Percentiles rank a stretch among this genome's conserved stretches.
Evolutionary conservation across 2,797 vertebrate genomes (phyloP).

Genomic region (Phalloptychus januarius): DNA sequence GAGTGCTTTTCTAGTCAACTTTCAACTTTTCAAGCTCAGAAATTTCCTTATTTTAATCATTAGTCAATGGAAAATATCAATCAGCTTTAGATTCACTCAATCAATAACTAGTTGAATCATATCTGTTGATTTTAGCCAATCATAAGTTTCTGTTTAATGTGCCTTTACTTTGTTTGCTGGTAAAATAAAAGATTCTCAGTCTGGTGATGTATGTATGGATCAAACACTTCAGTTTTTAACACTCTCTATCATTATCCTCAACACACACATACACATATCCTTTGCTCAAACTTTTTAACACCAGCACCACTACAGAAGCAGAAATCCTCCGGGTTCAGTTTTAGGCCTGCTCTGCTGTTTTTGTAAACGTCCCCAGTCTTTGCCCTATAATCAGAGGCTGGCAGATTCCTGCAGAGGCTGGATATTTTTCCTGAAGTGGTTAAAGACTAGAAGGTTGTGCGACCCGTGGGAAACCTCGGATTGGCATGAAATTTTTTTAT

Average conservation of each 20-base stretch:
- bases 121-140: not conserved
- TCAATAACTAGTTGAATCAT: not conserved
- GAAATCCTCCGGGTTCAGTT: constrained; percentile 41
- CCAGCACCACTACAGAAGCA: constrained; percentile 38
- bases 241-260: constrained; percentile 67
- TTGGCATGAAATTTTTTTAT: not conserved
- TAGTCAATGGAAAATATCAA: not conserved
- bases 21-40: not conserved
- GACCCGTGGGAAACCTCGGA: not conserved
- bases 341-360: constrained; percentile 52
- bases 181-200: constrained; percentile 22
- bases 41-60: not conserved
- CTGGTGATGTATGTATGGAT: constrained; percentile 39
- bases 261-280: constrained; percentile 22
- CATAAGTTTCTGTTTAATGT: not conserved
- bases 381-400: constrained; percentile 5
- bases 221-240: constrained; percentile 57
- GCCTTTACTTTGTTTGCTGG: not conserved
- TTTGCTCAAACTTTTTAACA: constrained; percentile 10
- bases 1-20: too few species aligned
- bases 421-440: constrained; percentile 30
- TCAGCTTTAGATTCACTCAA: too few species aligned
- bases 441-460: not conserved
- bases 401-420: constrained; percentile 25
- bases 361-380: constrained; percentile 36